Conservation (phyloP, 2,888 invertebrate genomes). For the Volucella bombylans region DNA sequence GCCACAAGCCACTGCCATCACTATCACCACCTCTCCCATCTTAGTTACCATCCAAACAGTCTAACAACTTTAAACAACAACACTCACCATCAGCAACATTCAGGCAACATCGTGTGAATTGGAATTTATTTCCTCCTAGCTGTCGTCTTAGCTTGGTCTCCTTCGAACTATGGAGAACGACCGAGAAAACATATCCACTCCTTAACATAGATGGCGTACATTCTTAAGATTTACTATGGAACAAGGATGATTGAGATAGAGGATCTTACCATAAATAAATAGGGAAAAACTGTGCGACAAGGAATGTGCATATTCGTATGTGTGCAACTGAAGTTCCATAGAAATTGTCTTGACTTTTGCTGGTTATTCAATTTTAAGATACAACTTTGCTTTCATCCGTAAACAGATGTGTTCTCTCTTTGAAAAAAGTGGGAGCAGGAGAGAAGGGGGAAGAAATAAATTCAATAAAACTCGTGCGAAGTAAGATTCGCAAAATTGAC, state of each 20-base stretch:
- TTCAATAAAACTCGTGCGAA: conserved; percentile 18
- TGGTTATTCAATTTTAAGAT: conserved; percentile 42
- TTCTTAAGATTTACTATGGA: conserved; percentile 68
- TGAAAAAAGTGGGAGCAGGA: neutral
- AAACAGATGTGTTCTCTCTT: neutral
- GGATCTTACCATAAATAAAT: conserved; percentile 47
- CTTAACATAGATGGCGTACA: conserved; percentile 34
- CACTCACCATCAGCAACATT: conserved; percentile 9
- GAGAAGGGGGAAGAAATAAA: neutral
- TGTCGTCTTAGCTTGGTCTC: conserved; percentile 52
- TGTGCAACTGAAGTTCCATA: conserved; percentile 41
- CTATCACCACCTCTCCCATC: neutral
- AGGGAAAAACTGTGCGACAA: conserved; percentile 48
- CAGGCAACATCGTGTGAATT: conserved; percentile 64
- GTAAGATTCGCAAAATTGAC: conserved; percentile 32
- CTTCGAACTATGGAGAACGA: neutral
- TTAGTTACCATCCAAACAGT: conserved; percentile 1
- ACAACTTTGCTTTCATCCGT: conserved; percentile 4
- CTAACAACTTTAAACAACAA: conserved; percentile 23
- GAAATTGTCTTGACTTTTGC: conserved; percentile 2
- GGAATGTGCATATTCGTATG: conserved; percentile 29
- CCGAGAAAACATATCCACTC: neutral
- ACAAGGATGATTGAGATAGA: conserved; percentile 68
- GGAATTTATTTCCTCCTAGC: conserved; percentile 67
- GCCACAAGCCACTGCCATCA: conserved; percentile 52